A percentile compares a stretch with the other conserved stretches of the same genome.
Conservation (phyloP, 2,888 invertebrate genomes). For the Drosophila tripunctata region DNA sequence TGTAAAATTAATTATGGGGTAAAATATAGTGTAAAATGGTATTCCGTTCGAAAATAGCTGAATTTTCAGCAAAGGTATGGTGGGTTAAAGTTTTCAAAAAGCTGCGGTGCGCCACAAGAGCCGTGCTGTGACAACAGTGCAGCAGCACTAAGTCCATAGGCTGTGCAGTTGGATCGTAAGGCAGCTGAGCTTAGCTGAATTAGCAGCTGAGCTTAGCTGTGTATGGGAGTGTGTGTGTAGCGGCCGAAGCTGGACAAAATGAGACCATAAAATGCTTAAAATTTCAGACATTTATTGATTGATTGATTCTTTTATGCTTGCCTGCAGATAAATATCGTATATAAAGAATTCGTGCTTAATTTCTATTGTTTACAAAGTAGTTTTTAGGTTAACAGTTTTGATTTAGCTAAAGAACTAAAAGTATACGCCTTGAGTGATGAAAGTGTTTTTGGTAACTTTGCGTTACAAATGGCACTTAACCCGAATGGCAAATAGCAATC, state of each 20-base stretch:
- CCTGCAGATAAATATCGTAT: not conserved
- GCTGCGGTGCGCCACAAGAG: too few relatives aligned
- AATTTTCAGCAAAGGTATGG: too few relatives aligned
- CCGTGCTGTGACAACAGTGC: too few relatives aligned
- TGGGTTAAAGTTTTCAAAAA: too few relatives aligned
- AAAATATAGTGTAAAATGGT: too few relatives aligned
- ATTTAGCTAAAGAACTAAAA: conserved; percentile 19
- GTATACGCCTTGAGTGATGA: conserved; percentile 29
- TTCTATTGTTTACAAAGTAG: conserved; percentile 5
- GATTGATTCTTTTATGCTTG: not conserved
- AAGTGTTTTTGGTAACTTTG: conserved; percentile 41
- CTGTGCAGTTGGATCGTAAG: not conserved
- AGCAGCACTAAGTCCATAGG: not conserved
- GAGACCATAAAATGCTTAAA: not conserved
- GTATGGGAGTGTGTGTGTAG: not conserved
- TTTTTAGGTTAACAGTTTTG: conserved; percentile 1
- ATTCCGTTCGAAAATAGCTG: too few relatives aligned
- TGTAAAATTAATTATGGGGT: too few relatives aligned
- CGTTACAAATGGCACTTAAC: conserved; percentile 60
- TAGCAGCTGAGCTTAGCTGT: not conserved
- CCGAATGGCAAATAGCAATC: conserved; percentile 24
- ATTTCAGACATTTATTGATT: not conserved
- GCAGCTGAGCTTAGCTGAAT: not conserved
- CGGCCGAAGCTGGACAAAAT: not conserved
- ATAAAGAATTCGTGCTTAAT: not conserved